Conservation (phyloP, 2,797 vertebrate species). For the Enteromius anoplus region DNA sequence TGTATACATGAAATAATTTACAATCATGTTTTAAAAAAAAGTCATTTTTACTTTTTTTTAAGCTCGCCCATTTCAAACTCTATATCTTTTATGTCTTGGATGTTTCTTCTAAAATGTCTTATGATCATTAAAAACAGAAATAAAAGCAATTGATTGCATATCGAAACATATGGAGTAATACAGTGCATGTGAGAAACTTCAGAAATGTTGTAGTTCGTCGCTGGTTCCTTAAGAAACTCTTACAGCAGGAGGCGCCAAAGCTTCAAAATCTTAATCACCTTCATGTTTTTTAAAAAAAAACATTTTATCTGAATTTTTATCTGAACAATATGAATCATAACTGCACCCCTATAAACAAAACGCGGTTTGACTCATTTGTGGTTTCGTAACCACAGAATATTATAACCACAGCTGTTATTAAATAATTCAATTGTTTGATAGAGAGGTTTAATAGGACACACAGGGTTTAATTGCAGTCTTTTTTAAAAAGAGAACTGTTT, state of each 20-base stretch:
- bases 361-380: not conserved
- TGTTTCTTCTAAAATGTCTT: not conserved
- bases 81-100: not conserved
- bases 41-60: not conserved
- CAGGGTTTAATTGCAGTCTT: not conserved
- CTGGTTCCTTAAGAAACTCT: not conserved
- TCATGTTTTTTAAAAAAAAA: too few species aligned
- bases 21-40: not conserved
- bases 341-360: not conserved
- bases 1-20: not conserved
- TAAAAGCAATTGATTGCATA: not conserved
- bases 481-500: not conserved
- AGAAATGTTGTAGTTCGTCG: not conserved
- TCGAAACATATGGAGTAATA: not conserved
- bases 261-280: not conserved
- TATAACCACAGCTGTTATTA: not conserved
- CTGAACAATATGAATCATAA: not conserved
- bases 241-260: slow-evolving; percentile 32
- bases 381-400: not conserved
- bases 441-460: not conserved
- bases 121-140: not conserved
- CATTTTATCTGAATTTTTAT: not conserved
- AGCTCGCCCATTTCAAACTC: not conserved
- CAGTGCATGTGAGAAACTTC: not conserved
- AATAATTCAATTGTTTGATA: not conserved